These are phyloP conservation scores for Amphimedon queenslandica DNA, from an alignment of 37 sponge, comb jelly and placozoan genomes.

Conservation along the genomic window DNA sequence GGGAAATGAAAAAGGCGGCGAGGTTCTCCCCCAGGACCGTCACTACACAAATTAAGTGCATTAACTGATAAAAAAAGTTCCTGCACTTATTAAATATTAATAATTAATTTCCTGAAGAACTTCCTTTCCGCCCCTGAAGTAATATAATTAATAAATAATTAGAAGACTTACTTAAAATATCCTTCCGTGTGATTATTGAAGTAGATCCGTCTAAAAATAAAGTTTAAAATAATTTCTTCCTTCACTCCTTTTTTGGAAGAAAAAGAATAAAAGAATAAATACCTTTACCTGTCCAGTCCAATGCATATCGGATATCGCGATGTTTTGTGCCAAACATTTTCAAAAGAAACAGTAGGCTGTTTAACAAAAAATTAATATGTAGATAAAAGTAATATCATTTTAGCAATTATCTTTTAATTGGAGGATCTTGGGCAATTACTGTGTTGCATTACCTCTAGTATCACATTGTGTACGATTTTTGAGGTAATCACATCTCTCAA, in stretches of 20 bases:
- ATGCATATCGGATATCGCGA: slow-evolving; percentile 49
- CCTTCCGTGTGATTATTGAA: slow-evolving; percentile 44
- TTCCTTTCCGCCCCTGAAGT: neutral
- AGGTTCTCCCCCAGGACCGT: slow-evolving; percentile 36
- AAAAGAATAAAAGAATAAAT: no score
- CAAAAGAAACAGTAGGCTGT: slow-evolving; percentile 42
- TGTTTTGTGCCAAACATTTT: slow-evolving; percentile 24
- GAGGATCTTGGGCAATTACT: no score
- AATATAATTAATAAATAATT: neutral
- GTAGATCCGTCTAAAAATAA: slow-evolving; percentile 39
- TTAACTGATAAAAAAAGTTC: no score
- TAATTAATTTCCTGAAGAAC: neutral
- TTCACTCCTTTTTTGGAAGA: neutral
- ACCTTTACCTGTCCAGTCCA: slow-evolving; percentile 65
- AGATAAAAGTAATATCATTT: neutral
- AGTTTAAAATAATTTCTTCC: neutral
- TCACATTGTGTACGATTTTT: neutral
- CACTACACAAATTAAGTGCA: no score
- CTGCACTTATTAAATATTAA: neutral
- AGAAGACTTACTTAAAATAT: slow-evolving; percentile 28
- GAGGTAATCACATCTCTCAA: slow-evolving; percentile 1
- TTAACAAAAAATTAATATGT: neutral
- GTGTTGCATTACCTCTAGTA: slow-evolving; percentile 6
- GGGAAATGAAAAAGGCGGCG: slow-evolving; percentile 25
- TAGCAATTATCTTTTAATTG: neutral